phyloP scores from a whole-genome alignment of 2,113 vertebrate species.

The Rutilus rutilus region DNA sequence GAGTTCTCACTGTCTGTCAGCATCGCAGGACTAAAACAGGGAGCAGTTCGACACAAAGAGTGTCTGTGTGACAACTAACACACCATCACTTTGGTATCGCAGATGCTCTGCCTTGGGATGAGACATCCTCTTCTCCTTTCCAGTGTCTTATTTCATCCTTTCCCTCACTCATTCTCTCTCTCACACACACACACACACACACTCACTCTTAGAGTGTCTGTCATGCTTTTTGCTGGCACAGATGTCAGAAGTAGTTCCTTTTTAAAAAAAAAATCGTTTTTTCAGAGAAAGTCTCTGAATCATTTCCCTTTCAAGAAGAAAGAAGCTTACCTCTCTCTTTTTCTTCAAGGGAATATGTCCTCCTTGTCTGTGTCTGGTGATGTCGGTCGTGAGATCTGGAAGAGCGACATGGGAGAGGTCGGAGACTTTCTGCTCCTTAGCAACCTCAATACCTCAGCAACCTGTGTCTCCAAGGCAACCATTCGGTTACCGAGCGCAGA shows the following conservation, averaged over 20 bases:
- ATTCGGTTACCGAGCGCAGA: constrained; percentile 87
- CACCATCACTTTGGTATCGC: constrained; percentile 37
- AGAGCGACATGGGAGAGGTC: constrained; percentile 85
- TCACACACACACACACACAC: not conserved
- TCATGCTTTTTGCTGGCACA: constrained; percentile 30
- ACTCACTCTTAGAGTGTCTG: not conserved
- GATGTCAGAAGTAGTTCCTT: not conserved
- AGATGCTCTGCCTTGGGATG: constrained; percentile 43
- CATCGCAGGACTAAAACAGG: constrained; percentile 9
- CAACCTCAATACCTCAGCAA: constrained; percentile 90
- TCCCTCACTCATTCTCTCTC: not conserved
- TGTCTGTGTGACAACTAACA: constrained; percentile 32
- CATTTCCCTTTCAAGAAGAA: not conserved
- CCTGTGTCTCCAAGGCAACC: constrained; percentile 88
- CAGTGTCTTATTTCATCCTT: constrained; percentile 15
- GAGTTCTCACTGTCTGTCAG: constrained; percentile 15
- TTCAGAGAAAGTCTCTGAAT: not conserved
- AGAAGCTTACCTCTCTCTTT: not conserved
- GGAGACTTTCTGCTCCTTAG: constrained; percentile 81
- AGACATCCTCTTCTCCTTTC: constrained; percentile 20
- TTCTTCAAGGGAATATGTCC: constrained; percentile 84
- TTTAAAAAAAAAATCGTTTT: not conserved
- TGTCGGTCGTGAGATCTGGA: constrained; percentile 90
- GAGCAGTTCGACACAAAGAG: constrained; percentile 26
- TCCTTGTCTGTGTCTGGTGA: constrained; percentile 91